Base-by-base conservation (phyloP, 2,888 invertebrate genomes). In the Parnassius orleans region DNA sequence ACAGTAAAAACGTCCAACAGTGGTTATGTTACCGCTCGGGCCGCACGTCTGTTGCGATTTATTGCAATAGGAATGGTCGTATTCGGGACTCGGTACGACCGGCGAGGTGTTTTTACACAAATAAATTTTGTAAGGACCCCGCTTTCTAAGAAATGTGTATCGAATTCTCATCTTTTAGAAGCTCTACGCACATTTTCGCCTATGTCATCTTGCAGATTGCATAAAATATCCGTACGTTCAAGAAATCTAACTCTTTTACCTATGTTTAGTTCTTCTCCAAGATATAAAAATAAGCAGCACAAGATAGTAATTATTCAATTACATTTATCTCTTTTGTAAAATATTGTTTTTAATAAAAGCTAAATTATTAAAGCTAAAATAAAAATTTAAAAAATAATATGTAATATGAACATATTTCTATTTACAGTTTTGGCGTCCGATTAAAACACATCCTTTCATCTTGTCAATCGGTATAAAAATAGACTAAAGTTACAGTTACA, bases 61-160 rank as follows among this genome's bases (percentile, higher is more conserved):
- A 87, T 86, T 78, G 76, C 80, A 73, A 78, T 80, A 77, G 79
- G 81, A 81, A 83, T 81, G 76, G 77, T 47, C 76, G 76, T 80
- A 81, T 84, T 80, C 78, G 79, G 77, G 80, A 75, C 78, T 78
- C 76, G 71, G 75, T 67, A 69, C 78, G 78, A 78, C 77, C 77
- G 69, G 73, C 75, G 67, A 79, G 77, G 80, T 82, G 83, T 81
- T 83, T 80, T 80, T 78, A 79, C 81, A 78, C 80, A 84, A 85
- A 87, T 87, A 87, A 84, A 86, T 86, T 83, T 80, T 76, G 73
- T 78, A 75, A 75, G 78, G 78, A 76, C 82, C 77, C 78, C 76
- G 75, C 78, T 78, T 78, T 78, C 76, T 69, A 68, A 69, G 64
- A 61, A 60, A 77, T 77, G 76, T 78, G 74, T 80, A 81, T 81